phyloP scores from a whole-genome alignment of 2,113 vertebrate species.

The Pimephales promelas region DNA sequence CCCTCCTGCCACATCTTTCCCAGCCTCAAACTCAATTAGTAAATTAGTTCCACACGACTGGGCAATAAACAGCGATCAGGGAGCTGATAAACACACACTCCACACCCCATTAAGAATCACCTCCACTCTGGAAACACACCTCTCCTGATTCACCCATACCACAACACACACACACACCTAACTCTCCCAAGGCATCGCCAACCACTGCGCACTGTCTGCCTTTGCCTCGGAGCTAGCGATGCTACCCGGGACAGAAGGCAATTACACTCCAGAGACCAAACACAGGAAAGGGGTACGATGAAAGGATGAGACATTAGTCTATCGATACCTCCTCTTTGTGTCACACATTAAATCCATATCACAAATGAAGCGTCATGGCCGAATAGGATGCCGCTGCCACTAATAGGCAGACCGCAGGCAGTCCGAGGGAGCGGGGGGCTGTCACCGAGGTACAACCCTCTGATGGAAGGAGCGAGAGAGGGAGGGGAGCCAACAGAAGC shows the following conservation, averaged over 20 bases:
- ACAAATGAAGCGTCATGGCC: constrained; percentile 61
- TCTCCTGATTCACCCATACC: constrained; percentile 25
- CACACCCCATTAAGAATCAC: constrained; percentile 74
- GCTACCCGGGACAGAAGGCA: constrained; percentile 46
- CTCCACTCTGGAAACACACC: constrained; percentile 52
- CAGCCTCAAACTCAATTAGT: constrained; percentile 80
- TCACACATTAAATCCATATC: constrained; percentile 60
- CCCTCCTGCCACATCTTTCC: constrained; percentile 43
- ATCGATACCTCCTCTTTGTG: constrained; percentile 47
- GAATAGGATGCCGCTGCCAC: constrained; percentile 43
- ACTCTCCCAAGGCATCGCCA: constrained; percentile 28
- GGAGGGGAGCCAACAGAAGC: constrained; percentile 49
- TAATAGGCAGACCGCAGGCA: constrained; percentile 63
- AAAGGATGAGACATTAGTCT: constrained; percentile 41
- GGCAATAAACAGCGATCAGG: constrained; percentile 77
- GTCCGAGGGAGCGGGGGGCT: constrained; percentile 51
- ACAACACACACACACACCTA: constrained; percentile 45
- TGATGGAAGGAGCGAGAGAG: constrained; percentile 42
- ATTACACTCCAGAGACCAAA: constrained; percentile 44
- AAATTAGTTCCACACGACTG: constrained; percentile 81
- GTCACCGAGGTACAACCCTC: constrained; percentile 52
- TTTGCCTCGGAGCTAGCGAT: constrained; percentile 21
- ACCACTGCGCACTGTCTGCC: constrained; percentile 15
- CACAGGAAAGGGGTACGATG: constrained; percentile 26
- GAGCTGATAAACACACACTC: constrained; percentile 75